Conservation (phyloP, 2,113 vertebrate species). For the Eulemur macaco region DNA sequence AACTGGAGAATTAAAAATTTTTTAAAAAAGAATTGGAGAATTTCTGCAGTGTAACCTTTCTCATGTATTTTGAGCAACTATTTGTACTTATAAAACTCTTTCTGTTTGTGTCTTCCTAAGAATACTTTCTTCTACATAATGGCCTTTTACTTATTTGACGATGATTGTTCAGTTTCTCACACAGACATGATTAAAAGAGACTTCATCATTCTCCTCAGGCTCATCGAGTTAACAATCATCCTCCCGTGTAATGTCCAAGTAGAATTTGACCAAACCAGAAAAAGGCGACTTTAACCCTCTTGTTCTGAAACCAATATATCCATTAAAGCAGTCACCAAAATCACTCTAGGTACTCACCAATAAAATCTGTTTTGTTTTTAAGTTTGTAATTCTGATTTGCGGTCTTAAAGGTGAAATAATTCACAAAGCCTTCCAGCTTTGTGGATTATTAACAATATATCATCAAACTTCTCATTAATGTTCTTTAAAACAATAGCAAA, state of each 20-base stretch:
- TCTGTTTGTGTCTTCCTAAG: background rate
- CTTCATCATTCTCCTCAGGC: background rate
- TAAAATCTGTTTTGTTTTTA: background rate
- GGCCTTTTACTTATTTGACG: background rate
- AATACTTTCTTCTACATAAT: background rate
- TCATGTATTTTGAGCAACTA: background rate
- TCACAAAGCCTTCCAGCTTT: background rate
- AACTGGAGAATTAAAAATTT: background rate
- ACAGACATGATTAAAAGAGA: background rate
- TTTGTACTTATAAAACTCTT: background rate
- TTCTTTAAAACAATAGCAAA: background rate
- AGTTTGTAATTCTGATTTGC: background rate
- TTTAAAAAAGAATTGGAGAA: background rate
- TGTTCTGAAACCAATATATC: background rate
- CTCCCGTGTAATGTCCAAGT: accelerated
- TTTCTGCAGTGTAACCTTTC: background rate
- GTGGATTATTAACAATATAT: background rate
- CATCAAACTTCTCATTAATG: background rate
- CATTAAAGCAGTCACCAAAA: background rate
- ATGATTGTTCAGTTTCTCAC: background rate
- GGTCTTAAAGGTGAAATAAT: background rate
- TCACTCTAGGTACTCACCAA: background rate
- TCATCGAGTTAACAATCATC: background rate
- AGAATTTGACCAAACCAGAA: background rate
- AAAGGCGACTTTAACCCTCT: background rate